Conservation (phyloP, 2,113 vertebrate genomes). For the Corydoras maculifer region DNA sequence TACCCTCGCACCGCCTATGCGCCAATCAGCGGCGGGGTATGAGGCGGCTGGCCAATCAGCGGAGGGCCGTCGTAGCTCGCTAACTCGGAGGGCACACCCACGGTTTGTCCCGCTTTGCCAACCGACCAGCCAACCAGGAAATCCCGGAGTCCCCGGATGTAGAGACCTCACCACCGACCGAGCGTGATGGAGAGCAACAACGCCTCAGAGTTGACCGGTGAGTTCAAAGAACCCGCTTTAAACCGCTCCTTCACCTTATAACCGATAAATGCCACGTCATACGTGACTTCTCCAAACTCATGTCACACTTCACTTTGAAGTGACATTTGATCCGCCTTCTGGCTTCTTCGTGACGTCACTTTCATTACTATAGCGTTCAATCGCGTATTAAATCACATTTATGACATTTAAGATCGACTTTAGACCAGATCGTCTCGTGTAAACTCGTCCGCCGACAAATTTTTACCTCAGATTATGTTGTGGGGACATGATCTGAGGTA, state of each 20-base stretch:
- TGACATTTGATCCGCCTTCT: neutral
- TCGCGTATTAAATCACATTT: too few species aligned
- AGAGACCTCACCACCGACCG: neutral
- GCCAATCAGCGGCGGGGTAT: too few species aligned
- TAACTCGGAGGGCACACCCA: neutral
- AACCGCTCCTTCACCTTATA: neutral
- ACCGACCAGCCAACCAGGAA: constrained; percentile 51
- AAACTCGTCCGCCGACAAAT: too few species aligned
- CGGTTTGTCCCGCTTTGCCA: neutral
- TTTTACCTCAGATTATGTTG: too few species aligned
- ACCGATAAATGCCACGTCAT: neutral
- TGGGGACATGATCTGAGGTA: too few species aligned
- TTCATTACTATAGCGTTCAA: neutral
- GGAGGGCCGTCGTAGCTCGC: too few species aligned
- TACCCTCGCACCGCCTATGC: too few species aligned
- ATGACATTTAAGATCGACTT: too few species aligned
- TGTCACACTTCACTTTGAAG: constrained; percentile 36
- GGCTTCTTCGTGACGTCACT: neutral
- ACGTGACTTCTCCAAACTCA: neutral
- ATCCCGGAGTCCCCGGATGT: constrained; percentile 31
- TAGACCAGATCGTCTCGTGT: too few species aligned
- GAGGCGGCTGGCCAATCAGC: too few species aligned
- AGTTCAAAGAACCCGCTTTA: neutral
- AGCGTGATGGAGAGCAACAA: constrained; percentile 45
- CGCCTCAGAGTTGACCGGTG: constrained; percentile 40